A percentile compares a stretch with the other conserved stretches of the same genome.
phyloP scores from a whole-genome alignment of 2,888 invertebrate genomes.

The Fragum fragum region DNA sequence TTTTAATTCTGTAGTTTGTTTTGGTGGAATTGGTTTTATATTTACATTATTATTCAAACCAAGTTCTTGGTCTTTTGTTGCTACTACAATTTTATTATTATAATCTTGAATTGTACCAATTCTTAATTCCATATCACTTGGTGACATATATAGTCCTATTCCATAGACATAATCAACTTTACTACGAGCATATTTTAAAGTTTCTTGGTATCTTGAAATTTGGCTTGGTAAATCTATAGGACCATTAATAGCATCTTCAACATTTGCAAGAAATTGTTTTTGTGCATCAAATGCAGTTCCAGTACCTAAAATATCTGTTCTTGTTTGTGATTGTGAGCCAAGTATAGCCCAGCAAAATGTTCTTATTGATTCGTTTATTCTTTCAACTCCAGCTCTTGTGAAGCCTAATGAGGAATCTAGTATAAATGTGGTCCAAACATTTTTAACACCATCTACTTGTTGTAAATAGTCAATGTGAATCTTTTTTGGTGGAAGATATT shows the following conservation, averaged over 20 bases:
- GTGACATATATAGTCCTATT: slow-evolving; percentile 41
- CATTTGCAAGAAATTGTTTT: slow-evolving; percentile 46
- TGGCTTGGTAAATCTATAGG: slow-evolving; percentile 48
- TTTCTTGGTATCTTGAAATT: slow-evolving; percentile 35
- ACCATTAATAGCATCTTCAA: slow-evolving; percentile 42
- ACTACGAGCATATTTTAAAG: slow-evolving; percentile 42
- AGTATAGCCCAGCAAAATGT: slow-evolving; percentile 42
- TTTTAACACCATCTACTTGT: slow-evolving; percentile 23
- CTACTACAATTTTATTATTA: slow-evolving; percentile 42
- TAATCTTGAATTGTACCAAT: slow-evolving; percentile 44
- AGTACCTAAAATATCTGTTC: slow-evolving; percentile 38
- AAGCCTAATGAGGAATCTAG: slow-evolving; percentile 43
- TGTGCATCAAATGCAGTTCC: slow-evolving; percentile 55
- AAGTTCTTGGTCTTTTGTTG: slow-evolving; percentile 33
- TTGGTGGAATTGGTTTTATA: slow-evolving; percentile 31
- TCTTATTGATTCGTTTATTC: slow-evolving; percentile 40
- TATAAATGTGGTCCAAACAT: slow-evolving; percentile 39
- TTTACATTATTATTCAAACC: slow-evolving; percentile 38
- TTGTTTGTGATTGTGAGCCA: slow-evolving; percentile 46
- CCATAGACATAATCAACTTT: slow-evolving; percentile 47
- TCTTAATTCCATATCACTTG: slow-evolving; percentile 41
- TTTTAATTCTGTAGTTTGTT: slow-evolving; percentile 28
- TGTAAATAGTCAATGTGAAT: slow-evolving; percentile 27
- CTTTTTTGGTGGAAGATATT: slow-evolving; percentile 21
- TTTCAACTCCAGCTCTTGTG: slow-evolving; percentile 42